phyloP scores from a whole-genome alignment of 2,888 invertebrate genomes.

The Geotrupes spiniger region DNA sequence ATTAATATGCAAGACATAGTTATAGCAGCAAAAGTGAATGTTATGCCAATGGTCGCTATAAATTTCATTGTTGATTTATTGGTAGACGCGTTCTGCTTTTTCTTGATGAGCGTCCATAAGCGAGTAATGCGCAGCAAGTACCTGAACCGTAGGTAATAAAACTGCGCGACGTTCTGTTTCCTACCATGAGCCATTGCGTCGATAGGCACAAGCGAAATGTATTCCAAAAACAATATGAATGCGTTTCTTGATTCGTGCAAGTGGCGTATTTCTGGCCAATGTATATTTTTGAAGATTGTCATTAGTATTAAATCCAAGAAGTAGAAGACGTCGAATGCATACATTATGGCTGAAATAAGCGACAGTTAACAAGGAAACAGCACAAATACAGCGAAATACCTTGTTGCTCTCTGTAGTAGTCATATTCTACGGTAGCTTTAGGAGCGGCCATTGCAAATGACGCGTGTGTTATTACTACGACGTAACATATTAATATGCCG shows the following conservation, averaged over 20 bases:
- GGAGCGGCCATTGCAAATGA: not conserved
- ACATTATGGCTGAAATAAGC: conserved; percentile 7
- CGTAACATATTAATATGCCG: conserved; percentile 9
- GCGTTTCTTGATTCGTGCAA: conserved; percentile 10
- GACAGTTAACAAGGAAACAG: too few relatives aligned
- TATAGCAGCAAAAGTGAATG: not conserved
- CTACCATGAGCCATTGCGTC: conserved; percentile 4
- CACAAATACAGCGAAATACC: too few relatives aligned
- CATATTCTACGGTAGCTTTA: too few relatives aligned
- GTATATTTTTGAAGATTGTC: conserved; percentile 15
- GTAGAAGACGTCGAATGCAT: conserved; percentile 14
- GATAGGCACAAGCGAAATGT: conserved; percentile 8
- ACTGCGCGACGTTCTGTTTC: conserved; percentile 6
- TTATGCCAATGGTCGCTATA: not conserved
- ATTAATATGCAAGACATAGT: too few relatives aligned
- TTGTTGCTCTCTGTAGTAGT: too few relatives aligned
- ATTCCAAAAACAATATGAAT: conserved; percentile 11
- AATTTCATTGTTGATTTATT: not conserved
- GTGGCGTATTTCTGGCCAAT: conserved; percentile 12
- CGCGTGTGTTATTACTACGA: not conserved
- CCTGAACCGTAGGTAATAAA: conserved; percentile 17
- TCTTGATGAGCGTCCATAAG: conserved; percentile 1
- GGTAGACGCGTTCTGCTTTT: conserved; percentile 2
- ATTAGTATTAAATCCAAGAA: conserved; percentile 15
- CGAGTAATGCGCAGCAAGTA: conserved; percentile 19